Base-by-base conservation (phyloP, 2,888 invertebrate genomes). In the Hypsopygia costalis region DNA sequence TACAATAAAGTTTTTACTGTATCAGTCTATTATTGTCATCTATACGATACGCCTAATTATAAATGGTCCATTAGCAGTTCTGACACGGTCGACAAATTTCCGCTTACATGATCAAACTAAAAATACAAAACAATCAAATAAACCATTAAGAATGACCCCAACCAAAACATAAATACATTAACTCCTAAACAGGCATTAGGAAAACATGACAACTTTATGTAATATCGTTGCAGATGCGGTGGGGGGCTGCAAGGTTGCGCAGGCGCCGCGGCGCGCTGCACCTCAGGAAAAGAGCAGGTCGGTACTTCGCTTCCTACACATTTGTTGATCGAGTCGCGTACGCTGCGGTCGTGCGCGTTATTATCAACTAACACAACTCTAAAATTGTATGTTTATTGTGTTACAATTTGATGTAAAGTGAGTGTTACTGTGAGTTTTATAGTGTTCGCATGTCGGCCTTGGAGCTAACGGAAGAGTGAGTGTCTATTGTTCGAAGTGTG, bases 241-340 rank as follows among this genome's bases (percentile, higher is more conserved):
- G 79, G 85, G 81, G 71, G 81, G 68, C 55, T 76, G 71, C 78
- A 72, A 71, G 69, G 48, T 69, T 64, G 69, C 81, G 80, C 82
- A 64, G 47, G 70, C 81, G 74, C 69, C 70, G 67, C 57, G 42
- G 16, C 16, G 16, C 16, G 16, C 4, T 68, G 54, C 73, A 72
- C 69, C 80, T 70, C 80, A 77, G 73, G 83, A 81, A 78, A 83
- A 83, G 81, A 83, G 79, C 81, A 83, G 85, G 73, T 73, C 50
- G 44, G 65, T 69, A 65, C 58, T 56, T 57, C 62, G 65, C 65
- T 76, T 74, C 76, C 74, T 79, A 68, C 63, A 65, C 82, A 86
- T 76, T 83, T 75, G 75, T 69, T 62, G 56, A 62, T 56, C 51
- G 54, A 49, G 48, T 67, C 56, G 45, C 58, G 63, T 44, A 58